Evolutionary conservation across 2,113 vertebrate genomes (phyloP), one percentile per base, ranked within the genome.

Genomic region (Mesocricetus auratus): DNA sequence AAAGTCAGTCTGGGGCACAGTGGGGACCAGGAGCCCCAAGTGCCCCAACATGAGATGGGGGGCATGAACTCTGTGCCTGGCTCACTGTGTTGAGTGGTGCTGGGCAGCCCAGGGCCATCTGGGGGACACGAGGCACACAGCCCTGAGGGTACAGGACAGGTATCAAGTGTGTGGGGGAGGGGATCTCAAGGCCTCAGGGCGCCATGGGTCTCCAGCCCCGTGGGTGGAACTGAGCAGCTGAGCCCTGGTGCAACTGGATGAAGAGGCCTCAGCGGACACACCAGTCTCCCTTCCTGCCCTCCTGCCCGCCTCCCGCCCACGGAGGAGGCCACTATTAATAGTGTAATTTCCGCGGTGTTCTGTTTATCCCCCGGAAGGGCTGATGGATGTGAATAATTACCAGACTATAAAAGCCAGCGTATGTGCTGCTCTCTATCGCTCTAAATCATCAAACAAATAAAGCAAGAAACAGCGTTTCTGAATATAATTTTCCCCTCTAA

Each of bases 381-480:
- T 99, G 98, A 99, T 98, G 98, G 98, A 99, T 99, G 98, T 92
- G 74, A 98, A 98, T 99, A 98, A 99, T 99, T 99, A 98, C 98
- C 98, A 98, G 97, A 98, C 98, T 98, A 98, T 98, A 99, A 98
- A 99, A 98, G 98, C 98, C 97, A 98, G 98, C 98, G 98, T 98
- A 99, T 98, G 98, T 98, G 98, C 98, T 98, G 98, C 98, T 98
- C 98, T 98, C 98, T 98, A 98, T 98, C 92, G 93, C 98, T 98
- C 98, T 98, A 99, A 98, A 99, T 99, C 98, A 99, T 98, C 98
- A 98, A 98, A 98, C 98, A 99, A 99, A 99, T 98, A 98, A 98
- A 98, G 98, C 98, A 98, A 98, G 98, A 99, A 99, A 98, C 98
- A 98, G 98, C 98, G 96, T 97, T 98, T 99, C 97, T 98, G 98